Evolutionary conservation across 2,888 invertebrate species (phyloP).

Genomic region (Temnothorax rugatulus): DNA sequence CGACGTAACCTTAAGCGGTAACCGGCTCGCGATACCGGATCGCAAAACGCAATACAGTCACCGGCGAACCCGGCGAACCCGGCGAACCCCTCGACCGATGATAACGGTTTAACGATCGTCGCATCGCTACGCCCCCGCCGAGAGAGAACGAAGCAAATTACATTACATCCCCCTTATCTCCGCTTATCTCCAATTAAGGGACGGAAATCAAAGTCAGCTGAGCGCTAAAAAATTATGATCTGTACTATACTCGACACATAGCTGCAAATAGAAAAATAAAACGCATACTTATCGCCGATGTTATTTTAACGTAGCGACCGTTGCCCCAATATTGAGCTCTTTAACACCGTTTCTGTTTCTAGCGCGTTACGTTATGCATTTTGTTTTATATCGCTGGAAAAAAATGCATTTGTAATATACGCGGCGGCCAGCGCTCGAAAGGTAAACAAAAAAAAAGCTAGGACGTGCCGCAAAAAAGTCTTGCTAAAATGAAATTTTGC

Average conservation of each 20-base stretch:
- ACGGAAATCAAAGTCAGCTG: background rate
- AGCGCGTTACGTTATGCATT: slow-evolving; percentile 15
- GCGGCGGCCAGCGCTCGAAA: background rate
- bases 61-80: background rate
- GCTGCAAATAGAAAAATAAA: background rate
- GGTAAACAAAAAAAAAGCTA: slow-evolving; percentile 8
- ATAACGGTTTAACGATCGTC: slow-evolving; percentile 49
- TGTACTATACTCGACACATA: background rate
- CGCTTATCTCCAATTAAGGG: slow-evolving; percentile 6
- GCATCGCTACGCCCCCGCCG: background rate
- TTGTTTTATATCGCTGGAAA: slow-evolving; percentile 19
- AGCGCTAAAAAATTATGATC: background rate
- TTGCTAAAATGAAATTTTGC: slow-evolving; percentile 45
- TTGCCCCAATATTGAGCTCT: background rate
- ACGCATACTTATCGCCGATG: background rate
- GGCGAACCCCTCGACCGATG: slow-evolving; percentile 11
- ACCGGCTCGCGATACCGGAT: slow-evolving; percentile 41
- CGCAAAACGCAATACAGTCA: slow-evolving; percentile 17
- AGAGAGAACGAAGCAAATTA: slow-evolving; percentile 12
- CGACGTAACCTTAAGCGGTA: slow-evolving; percentile 48
- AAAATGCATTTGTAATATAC: slow-evolving; percentile 40
- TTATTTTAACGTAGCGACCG: background rate
- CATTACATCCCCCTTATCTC: background rate
- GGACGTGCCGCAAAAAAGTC: slow-evolving; percentile 4
- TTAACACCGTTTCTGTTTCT: background rate